Conservation (phyloP, 30 jellyfish, hydroid and myxozoan species). For the Hydractinia echinata region DNA sequence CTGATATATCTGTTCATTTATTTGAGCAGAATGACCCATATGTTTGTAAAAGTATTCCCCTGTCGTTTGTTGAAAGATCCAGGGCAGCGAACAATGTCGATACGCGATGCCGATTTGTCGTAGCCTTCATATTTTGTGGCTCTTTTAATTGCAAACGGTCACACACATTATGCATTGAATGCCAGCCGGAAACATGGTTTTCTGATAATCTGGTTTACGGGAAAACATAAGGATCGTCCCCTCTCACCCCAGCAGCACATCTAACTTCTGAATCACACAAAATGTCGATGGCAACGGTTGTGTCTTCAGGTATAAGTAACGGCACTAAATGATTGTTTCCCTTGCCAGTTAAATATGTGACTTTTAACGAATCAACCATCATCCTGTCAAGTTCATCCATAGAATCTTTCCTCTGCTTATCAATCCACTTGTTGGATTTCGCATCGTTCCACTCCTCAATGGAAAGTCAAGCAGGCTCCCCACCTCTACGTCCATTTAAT, state of each 20-base stretch:
- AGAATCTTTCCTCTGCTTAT: constrained; percentile 14
- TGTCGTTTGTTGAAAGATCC: constrained; percentile 5
- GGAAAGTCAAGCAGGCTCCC: constrained; percentile 27
- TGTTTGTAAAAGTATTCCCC: not conserved
- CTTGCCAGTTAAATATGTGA: constrained; percentile 25
- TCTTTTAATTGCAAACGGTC: constrained; percentile 5
- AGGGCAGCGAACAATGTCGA: constrained; percentile 19
- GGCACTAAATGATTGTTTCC: constrained; percentile 35
- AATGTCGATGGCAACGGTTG: not conserved
- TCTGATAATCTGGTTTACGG: constrained; percentile 21
- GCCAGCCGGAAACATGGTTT: constrained; percentile 33
- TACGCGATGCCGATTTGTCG: constrained; percentile 35
- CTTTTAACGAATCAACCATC: constrained; percentile 1
- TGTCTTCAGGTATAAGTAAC: constrained; percentile 26
- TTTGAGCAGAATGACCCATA: constrained; percentile 10
- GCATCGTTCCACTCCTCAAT: constrained; percentile 27
- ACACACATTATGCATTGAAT: constrained; percentile 18
- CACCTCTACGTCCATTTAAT: constrained; percentile 30
- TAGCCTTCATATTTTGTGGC: constrained; percentile 29
- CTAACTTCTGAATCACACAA: constrained; percentile 19
- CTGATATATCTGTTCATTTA: constrained; percentile 7
- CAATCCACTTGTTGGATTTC: constrained; percentile 14
- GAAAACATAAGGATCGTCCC: not conserved
- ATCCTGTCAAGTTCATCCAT: constrained; percentile 14
- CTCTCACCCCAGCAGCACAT: not conserved